Conservation (phyloP, 2,888 invertebrate species). For the Hydraecia micacea region DNA sequence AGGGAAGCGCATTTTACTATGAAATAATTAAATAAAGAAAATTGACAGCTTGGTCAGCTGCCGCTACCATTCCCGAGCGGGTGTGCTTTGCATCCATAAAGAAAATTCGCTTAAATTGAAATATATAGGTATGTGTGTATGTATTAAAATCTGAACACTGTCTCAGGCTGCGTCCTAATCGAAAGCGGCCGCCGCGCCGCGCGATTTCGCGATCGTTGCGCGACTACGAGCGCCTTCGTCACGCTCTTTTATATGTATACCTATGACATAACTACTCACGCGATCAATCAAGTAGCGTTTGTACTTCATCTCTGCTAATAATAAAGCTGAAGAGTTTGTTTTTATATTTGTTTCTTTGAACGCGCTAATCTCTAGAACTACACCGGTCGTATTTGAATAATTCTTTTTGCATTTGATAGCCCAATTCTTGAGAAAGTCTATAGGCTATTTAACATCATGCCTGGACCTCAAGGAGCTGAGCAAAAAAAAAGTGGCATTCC, state of each 20-base stretch:
- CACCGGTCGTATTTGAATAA: no score
- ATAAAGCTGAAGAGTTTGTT: no score
- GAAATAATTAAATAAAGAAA: slow-evolving; percentile 7
- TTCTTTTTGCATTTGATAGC: no score
- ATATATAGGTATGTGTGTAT: not conserved
- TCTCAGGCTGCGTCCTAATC: not conserved
- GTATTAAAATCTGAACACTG: not conserved
- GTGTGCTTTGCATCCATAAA: not conserved
- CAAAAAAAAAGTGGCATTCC: no score
- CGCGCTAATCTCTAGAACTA: no score
- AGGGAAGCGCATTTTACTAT: not conserved
- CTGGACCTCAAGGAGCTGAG: no score
- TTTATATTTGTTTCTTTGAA: no score
- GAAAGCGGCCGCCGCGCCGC: not conserved
- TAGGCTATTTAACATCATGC: no score
- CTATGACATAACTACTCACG: not conserved
- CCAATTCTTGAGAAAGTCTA: no score
- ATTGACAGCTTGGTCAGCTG: slow-evolving; percentile 20
- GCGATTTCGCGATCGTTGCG: not conserved
- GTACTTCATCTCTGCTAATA: not conserved
- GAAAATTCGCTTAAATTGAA: slow-evolving; percentile 5
- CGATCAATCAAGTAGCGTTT: not conserved
- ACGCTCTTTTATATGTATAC: not conserved
- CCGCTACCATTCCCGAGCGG: not conserved
- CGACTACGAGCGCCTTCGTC: no score